A percentile compares a stretch with the other conserved stretches of the same genome.
These are phyloP conservation scores for Trochalopteron elliotii DNA, from an alignment of 2,113 vertebrate species.

Conservation along the genomic window DNA sequence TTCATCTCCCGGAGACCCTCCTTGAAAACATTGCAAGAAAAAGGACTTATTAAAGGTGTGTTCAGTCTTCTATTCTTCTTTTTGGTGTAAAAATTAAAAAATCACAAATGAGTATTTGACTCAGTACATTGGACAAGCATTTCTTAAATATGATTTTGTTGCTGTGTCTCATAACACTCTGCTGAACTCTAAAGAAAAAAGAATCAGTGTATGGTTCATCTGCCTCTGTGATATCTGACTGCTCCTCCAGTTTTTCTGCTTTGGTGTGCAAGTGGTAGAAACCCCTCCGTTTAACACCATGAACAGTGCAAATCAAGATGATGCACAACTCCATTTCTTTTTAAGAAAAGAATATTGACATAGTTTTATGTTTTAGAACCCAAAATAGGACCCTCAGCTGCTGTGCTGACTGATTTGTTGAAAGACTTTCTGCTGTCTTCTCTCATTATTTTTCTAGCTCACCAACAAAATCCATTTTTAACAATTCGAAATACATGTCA, in stretches of 20 bases:
- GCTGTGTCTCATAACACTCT: background rate
- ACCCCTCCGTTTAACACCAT: background rate
- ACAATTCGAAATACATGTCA: background rate
- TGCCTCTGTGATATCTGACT: background rate
- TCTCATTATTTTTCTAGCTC: constrained; percentile 5
- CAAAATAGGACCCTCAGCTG: background rate
- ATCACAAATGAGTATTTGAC: background rate
- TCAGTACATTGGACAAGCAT: background rate
- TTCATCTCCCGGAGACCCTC: constrained; percentile 88
- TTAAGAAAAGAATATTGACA: background rate
- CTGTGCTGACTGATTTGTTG: background rate
- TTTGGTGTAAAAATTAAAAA: background rate
- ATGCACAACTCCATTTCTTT: background rate
- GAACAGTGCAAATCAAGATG: background rate
- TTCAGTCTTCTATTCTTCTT: background rate
- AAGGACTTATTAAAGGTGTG: constrained; percentile 89
- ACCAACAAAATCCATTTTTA: background rate
- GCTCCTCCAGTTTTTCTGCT: background rate
- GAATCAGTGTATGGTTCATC: background rate
- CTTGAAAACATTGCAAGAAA: constrained; percentile 88
- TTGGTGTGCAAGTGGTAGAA: background rate
- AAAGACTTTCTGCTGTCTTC: background rate
- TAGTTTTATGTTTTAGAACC: background rate
- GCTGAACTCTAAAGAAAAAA: background rate
- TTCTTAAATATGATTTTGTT: background rate